A percentile compares a stretch with the other conserved stretches of the same genome.
Conservation (phyloP, 2,113 vertebrate genomes). For the Elephantulus edwardii region DNA sequence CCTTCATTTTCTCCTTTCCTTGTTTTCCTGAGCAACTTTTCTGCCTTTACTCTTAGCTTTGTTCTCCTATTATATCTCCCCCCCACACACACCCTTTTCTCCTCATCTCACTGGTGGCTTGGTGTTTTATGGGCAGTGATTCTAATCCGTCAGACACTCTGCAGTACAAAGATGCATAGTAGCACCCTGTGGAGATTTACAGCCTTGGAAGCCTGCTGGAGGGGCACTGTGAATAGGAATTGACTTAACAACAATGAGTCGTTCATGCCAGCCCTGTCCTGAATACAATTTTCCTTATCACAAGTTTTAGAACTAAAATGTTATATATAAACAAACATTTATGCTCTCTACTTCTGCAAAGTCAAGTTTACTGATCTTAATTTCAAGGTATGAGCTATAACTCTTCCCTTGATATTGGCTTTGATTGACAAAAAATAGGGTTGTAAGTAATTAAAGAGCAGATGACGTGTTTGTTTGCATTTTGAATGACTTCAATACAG, state of each 20-base stretch:
- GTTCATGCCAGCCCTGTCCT: neutral
- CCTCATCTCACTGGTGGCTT: no score
- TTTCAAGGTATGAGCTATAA: conserved; percentile 48
- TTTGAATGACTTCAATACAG: conserved; percentile 63
- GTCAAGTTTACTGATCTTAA: conserved; percentile 60
- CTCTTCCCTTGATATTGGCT: conserved; percentile 55
- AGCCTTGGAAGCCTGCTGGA: no score
- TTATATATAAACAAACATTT: neutral
- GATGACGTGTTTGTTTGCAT: conserved; percentile 76
- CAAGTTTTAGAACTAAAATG: neutral
- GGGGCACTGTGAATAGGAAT: no score
- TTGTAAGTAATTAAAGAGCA: conserved; percentile 71
- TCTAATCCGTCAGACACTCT: no score
- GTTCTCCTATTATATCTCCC: neutral
- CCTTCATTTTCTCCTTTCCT: neutral
- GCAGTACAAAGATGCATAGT: no score
- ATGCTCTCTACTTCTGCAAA: conserved; percentile 8
- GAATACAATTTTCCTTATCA: conserved; percentile 6
- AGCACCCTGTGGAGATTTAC: no score
- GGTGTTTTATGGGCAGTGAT: no score
- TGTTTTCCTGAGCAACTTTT: neutral
- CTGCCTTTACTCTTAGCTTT: neutral
- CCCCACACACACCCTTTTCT: neutral
- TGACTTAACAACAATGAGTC: no score
- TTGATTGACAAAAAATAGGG: conserved; percentile 71